phyloP scores from a whole-genome alignment of 2,113 vertebrate species.

The Channa argus region DNA sequence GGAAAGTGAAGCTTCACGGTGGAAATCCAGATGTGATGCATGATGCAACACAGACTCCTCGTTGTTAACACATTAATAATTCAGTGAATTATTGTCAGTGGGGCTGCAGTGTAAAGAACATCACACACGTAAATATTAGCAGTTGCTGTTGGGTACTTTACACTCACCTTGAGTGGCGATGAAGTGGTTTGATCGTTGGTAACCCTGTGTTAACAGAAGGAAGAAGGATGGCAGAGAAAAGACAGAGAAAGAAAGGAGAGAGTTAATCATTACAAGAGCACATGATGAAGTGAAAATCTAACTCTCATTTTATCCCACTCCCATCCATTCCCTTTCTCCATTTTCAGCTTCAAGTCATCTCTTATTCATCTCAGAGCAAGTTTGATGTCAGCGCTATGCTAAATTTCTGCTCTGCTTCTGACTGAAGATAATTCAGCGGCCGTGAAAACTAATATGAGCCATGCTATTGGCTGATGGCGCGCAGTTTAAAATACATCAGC shows the following conservation, averaged over 20 bases:
- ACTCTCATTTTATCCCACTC: conserved; percentile 41
- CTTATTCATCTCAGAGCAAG: conserved; percentile 50
- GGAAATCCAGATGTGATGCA: conserved; percentile 48
- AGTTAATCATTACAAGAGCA: conserved; percentile 53
- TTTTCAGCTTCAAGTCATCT: conserved; percentile 49
- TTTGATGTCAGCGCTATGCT: conserved; percentile 32
- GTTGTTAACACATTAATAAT: conserved; percentile 57
- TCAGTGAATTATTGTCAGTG: conserved; percentile 27
- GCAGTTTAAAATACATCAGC: conserved; percentile 6
- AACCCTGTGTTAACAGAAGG: conserved; percentile 84
- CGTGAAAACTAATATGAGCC: conserved; percentile 21
- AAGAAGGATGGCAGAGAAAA: too few species aligned
- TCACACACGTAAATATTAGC: conserved; percentile 20
- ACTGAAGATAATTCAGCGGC: conserved; percentile 10
- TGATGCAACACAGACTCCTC: conserved; percentile 40
- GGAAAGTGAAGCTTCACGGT: conserved; percentile 23
- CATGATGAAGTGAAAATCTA: conserved; percentile 37
- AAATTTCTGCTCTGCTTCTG: conserved; percentile 24
- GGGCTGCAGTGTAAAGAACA: neutral
- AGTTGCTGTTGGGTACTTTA: neutral
- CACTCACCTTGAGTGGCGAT: conserved; percentile 97
- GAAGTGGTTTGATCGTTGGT: conserved; percentile 97
- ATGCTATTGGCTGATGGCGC: neutral
- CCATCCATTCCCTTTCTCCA: conserved; percentile 46
- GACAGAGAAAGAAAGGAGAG: conserved; percentile 59